A percentile compares a stretch with the other conserved stretches of the same genome.
phyloP scores from a whole-genome alignment of 2,888 invertebrate species.

The Cephalotes varians region DNA sequence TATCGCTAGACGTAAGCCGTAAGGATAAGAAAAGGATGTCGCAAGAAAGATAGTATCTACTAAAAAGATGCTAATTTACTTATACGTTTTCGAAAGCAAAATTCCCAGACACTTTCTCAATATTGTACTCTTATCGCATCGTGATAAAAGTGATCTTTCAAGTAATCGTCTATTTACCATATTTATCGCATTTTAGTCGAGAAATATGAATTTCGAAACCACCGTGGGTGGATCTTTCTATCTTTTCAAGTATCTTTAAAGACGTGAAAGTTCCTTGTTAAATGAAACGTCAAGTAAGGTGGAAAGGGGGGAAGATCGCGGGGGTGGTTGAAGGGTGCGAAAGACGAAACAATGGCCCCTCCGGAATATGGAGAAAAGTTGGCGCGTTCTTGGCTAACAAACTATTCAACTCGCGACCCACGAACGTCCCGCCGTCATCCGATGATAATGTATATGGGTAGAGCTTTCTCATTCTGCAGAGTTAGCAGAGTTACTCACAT shows the following conservation, averaged over 20 bases:
- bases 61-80: neutral
- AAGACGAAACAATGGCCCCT: constrained; percentile 53
- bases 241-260: constrained; percentile 6
- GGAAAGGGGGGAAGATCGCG: neutral
- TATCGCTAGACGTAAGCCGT: neutral
- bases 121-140: neutral
- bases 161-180: neutral
- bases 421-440: constrained; percentile 18
- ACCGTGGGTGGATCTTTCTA: neutral
- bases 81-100: neutral
- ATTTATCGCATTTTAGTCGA: neutral
- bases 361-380: constrained; percentile 47
- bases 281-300: constrained; percentile 6
- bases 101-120: neutral
- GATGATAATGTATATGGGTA: constrained; percentile 9
- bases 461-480: neutral
- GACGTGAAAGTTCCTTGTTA: constrained; percentile 11
- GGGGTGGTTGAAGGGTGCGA: constrained; percentile 1
- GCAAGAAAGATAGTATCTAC: neutral
- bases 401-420: constrained; percentile 68
- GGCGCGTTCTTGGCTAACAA: constrained; percentile 67
- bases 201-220: neutral
- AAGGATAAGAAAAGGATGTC: neutral
- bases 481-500: neutral
- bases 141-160: neutral